These are phyloP conservation scores for Abrostola tripartita DNA, from an alignment of 2,888 invertebrate species.

Conservation along the genomic window DNA sequence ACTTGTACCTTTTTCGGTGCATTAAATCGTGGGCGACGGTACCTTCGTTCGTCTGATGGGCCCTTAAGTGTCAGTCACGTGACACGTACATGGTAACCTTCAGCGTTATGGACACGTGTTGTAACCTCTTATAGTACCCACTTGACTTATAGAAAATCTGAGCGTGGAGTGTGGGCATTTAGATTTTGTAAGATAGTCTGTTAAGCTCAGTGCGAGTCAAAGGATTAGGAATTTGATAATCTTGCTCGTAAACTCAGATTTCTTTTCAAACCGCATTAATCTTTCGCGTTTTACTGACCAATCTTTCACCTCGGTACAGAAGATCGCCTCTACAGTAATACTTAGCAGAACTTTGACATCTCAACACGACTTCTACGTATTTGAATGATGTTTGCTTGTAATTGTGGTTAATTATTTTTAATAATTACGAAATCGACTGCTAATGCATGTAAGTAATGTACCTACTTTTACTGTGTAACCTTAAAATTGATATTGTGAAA, in stretches of 20 bases:
- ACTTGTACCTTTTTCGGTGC: neutral
- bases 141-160: too few species aligned
- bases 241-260: too few species aligned
- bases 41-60: neutral
- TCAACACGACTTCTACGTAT: conserved; percentile 11
- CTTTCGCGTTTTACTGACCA: neutral
- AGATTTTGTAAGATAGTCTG: too few species aligned
- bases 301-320: neutral
- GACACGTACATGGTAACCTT: too few species aligned
- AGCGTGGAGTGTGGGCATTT: too few species aligned
- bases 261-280: too few species aligned
- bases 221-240: too few species aligned
- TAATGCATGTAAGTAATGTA: conserved; percentile 39
- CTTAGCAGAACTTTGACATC: conserved; percentile 4
- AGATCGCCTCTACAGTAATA: neutral
- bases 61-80: too few species aligned
- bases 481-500: conserved; percentile 38
- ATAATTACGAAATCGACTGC: conserved; percentile 25
- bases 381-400: conserved; percentile 17
- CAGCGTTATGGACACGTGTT: too few species aligned
- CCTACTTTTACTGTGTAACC: conserved; percentile 27
- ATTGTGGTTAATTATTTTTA: conserved; percentile 17
- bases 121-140: too few species aligned
- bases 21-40: neutral
- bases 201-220: too few species aligned